Evolutionary conservation across 2,797 vertebrate genomes (phyloP), one percentile per base, ranked within the genome.

Genomic region (Crocodylus rhombifer): DNA sequence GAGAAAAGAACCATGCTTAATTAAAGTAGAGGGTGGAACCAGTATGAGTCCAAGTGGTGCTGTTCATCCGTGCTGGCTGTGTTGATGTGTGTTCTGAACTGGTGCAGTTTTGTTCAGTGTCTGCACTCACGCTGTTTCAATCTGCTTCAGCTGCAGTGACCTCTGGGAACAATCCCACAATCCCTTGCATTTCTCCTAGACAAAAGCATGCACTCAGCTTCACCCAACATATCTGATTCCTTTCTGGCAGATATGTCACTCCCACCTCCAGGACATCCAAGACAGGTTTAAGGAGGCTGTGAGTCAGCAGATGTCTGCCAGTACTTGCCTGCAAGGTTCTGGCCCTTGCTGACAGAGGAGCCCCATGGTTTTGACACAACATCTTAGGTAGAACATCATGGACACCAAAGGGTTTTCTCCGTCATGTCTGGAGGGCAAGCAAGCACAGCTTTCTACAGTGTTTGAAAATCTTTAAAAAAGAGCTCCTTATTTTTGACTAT

Each of bases 401-500:
- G 36, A 58, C 57, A 23, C 3, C 11, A 76, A 20, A 76, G 28
- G 16, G 61, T 26, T 76, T 89, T 80, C 73, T n/a, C 30, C 58
- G 13, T 15, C 42, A 10, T 71, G 71, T 61, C 71, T 60, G 28
- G 42, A 73, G 55, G 28, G 57, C 84, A 26, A 1, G n/a, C 30
- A 0, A 0, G 64, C 55, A 62, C n/a, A 55, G 11, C 61, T 87
- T 89, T 55, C 78, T 80, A 28, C 73, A 0, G 0, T 25, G 14
- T 8, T 71, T 79, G 25, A 77, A 26, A 0, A 0, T 69, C 57
- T 81, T 84, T 63, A 14, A 4, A 7, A 25, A 64, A 30, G 36
- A 14, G 0, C 26, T 26, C 61, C 12, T 55, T 30, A 42, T 14
- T 21, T 74, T 92, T 82, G 75, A 9, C 25, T 23, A 36, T 33